These are phyloP conservation scores for Mormoops blainvillei DNA, from an alignment of 2,113 vertebrate species.

Conservation along the genomic window DNA sequence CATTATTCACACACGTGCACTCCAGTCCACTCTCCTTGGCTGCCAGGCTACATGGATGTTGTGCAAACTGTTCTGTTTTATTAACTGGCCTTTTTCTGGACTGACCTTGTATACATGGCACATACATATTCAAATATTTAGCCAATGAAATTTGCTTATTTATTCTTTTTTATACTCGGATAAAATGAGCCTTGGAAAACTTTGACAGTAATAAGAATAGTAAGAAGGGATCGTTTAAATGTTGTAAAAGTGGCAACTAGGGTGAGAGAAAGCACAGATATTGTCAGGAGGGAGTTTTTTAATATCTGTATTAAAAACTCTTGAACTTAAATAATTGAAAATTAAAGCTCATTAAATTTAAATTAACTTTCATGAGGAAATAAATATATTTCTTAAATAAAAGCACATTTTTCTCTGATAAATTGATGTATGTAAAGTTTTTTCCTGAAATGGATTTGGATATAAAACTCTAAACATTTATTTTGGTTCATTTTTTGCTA, in stretches of 20 bases:
- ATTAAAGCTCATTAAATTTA: background rate
- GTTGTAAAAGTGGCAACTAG: background rate
- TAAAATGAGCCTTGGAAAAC: background rate
- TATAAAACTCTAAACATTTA: background rate
- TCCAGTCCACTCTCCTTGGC: too few species aligned
- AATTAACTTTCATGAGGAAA: background rate
- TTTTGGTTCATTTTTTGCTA: background rate
- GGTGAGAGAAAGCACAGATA: background rate
- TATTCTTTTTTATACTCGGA: background rate
- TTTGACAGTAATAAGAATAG: background rate
- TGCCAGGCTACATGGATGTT: too few species aligned
- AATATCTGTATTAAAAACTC: background rate
- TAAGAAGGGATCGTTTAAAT: background rate
- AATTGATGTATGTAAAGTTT: background rate
- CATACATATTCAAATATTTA: background rate
- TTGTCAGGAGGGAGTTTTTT: background rate
- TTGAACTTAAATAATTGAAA: background rate
- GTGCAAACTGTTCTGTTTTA: too few species aligned
- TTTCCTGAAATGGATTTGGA: background rate
- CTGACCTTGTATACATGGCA: fast-evolving
- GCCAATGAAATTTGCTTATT: background rate
- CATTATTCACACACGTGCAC: too few species aligned
- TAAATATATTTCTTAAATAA: background rate
- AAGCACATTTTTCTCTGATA: background rate
- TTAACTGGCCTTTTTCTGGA: too few species aligned